These are phyloP conservation scores for Ceratina calcarata DNA, from an alignment of 1,140 invertebrate genomes.

Conservation along the genomic window DNA sequence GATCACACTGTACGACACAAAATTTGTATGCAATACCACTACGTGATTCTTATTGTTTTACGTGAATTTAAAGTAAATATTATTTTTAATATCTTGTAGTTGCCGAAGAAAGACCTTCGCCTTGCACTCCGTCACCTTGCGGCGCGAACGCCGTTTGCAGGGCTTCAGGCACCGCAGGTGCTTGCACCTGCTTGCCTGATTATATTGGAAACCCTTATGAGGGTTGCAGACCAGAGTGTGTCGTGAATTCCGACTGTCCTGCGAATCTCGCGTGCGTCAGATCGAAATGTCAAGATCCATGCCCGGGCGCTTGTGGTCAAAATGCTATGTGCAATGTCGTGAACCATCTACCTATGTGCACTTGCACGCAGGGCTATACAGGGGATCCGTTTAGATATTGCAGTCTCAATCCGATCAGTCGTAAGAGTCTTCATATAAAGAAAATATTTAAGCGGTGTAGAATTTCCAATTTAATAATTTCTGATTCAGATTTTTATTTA, in stretches of 20 bases:
- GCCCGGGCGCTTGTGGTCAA: constrained; percentile 85
- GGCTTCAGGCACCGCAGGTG: constrained; percentile 83
- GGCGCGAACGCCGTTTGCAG: constrained; percentile 87
- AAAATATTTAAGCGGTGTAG: not conserved
- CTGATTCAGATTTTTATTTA: not conserved
- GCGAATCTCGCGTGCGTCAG: constrained; percentile 83
- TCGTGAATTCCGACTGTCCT: constrained; percentile 85
- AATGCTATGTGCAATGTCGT: constrained; percentile 88
- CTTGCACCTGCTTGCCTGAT: constrained; percentile 86
- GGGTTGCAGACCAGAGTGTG: constrained; percentile 87
- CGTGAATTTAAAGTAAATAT: not conserved
- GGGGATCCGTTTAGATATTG: constrained; percentile 88
- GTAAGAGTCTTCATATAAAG: constrained; percentile 6
- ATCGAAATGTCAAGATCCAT: constrained; percentile 85
- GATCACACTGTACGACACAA: no score
- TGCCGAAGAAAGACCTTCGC: constrained; percentile 68
- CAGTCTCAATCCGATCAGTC: constrained; percentile 31
- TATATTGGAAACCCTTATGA: constrained; percentile 88
- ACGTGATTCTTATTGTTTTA: no score
- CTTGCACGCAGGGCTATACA: constrained; percentile 85
- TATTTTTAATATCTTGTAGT: not conserved
- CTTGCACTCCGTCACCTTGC: constrained; percentile 87
- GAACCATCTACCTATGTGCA: constrained; percentile 87
- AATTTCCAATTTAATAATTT: not conserved
- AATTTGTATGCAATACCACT: no score